These are phyloP conservation scores for Rutpela maculata DNA, from an alignment of 2,888 invertebrate genomes.

Conservation along the genomic window DNA sequence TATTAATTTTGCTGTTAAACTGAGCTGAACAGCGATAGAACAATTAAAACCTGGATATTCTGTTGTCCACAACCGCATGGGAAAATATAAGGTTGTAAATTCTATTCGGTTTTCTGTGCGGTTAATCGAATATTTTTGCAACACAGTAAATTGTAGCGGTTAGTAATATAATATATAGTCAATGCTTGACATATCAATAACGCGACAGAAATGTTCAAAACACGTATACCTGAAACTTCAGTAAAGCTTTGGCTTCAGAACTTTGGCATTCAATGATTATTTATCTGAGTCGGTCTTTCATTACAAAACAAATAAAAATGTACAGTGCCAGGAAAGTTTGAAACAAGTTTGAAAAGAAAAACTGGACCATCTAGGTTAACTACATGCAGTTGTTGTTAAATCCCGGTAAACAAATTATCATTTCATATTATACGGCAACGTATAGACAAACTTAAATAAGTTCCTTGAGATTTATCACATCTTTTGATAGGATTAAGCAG, in stretches of 20 bases:
- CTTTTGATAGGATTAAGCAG: too few species aligned
- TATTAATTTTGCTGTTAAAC: background rate
- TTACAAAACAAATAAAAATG: conserved; percentile 5
- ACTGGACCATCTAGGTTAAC: background rate
- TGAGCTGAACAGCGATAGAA: background rate
- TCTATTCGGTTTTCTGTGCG: conserved; percentile 23
- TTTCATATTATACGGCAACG: background rate
- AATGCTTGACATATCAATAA: conserved; percentile 29
- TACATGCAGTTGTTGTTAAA: background rate
- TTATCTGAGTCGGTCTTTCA: conserved; percentile 4
- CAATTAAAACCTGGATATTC: background rate
- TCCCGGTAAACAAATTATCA: background rate
- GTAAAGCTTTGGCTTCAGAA: conserved; percentile 8
- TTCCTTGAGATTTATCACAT: too few species aligned
- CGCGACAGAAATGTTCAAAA: conserved; percentile 25
- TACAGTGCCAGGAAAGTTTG: background rate
- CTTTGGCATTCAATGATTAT: conserved; percentile 17
- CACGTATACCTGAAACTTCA: conserved; percentile 29
- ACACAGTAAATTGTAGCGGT: conserved; percentile 19
- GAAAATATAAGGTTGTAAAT: conserved; percentile 10
- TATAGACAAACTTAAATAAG: too few species aligned
- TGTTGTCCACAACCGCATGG: conserved; percentile 12
- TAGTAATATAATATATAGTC: conserved; percentile 26
- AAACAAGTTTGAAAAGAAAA: conserved; percentile 5
- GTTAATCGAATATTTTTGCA: conserved; percentile 23